These are phyloP conservation scores for Noctua fimbriata DNA, from an alignment of 2,888 invertebrate species.

Conservation along the genomic window DNA sequence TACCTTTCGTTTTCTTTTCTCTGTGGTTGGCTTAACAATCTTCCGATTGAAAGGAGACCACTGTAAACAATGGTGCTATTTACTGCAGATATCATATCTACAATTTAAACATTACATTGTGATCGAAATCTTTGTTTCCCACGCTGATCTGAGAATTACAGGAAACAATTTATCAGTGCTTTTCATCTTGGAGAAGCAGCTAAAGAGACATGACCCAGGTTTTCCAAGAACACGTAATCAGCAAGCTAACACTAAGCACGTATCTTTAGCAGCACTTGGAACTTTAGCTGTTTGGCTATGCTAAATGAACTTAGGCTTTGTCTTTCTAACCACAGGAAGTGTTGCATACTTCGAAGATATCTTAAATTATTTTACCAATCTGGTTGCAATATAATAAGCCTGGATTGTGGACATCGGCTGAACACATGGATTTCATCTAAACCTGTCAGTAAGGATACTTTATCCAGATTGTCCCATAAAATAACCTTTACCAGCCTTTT, in stretches of 20 bases:
- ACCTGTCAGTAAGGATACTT: slow-evolving; percentile 2
- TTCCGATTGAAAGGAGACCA: slow-evolving; percentile 25
- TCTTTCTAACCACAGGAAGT: not conserved
- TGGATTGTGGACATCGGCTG: too few relatives aligned
- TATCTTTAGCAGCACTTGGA: not conserved
- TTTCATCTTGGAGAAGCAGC: slow-evolving; percentile 40
- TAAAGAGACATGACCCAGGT: not conserved
- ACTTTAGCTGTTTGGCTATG: not conserved
- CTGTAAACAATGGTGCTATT: slow-evolving; percentile 39
- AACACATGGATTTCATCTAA: slow-evolving; percentile 1
- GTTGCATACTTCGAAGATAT: not conserved
- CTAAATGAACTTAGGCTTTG: not conserved
- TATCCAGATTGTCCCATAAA: slow-evolving; percentile 25
- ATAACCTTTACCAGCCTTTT: slow-evolving; percentile 21
- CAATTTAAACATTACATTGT: slow-evolving; percentile 31
- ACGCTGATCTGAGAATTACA: slow-evolving; percentile 35
- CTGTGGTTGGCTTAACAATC: not conserved
- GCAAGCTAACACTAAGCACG: not conserved
- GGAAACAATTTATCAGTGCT: slow-evolving; percentile 33
- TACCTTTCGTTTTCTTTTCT: slow-evolving; percentile 10
- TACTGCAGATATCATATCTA: slow-evolving; percentile 24
- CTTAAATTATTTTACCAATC: not conserved
- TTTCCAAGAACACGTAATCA: slow-evolving; percentile 11
- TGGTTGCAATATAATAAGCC: slow-evolving; percentile 1
- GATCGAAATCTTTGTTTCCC: slow-evolving; percentile 55